phyloP scores from a whole-genome alignment of 1,140 invertebrate species.

The Drosophila pallidifrons region DNA sequence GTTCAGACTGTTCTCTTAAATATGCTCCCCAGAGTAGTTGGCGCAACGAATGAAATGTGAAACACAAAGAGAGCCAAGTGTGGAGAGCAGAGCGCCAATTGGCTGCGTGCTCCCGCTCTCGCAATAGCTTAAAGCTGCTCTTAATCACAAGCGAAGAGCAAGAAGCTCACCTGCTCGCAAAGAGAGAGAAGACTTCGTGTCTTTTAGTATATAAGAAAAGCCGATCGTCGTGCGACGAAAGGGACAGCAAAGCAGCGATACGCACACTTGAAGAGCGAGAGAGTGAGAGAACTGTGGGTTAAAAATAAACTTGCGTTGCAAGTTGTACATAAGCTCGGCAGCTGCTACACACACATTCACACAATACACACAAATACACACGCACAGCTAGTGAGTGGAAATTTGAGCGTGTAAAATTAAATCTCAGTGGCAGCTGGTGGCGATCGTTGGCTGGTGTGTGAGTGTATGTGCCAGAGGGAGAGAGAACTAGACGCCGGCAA shows the following conservation, averaged over 20 bases:
- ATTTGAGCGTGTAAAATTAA: conserved; percentile 55
- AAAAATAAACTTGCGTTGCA: conserved; percentile 70
- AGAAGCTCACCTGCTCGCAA: conserved; percentile 64
- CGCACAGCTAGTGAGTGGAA: conserved; percentile 42
- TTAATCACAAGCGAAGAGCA: conserved; percentile 54
- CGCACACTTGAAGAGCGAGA: not conserved
- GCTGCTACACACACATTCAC: conserved; percentile 47
- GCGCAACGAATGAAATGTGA: conserved; percentile 57
- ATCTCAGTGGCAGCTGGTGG: conserved; percentile 75
- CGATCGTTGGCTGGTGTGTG: conserved; percentile 43
- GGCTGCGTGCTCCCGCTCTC: conserved; percentile 12
- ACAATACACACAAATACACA: conserved; percentile 16
- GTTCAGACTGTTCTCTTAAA: conserved; percentile 27
- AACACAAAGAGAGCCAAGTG: conserved; percentile 44
- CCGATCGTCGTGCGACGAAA: conserved; percentile 23
- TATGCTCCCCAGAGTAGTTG: not conserved
- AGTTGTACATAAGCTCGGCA: conserved; percentile 68
- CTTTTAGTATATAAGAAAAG: conserved; percentile 30
- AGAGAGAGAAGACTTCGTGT: conserved; percentile 19
- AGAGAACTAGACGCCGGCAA: conserved; percentile 37
- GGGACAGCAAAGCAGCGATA: conserved; percentile 28
- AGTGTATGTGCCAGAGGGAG: conserved; percentile 18
- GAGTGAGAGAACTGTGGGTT: conserved; percentile 33
- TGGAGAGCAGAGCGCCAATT: conserved; percentile 30
- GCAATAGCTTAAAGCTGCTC: conserved; percentile 44